phyloP scores from a whole-genome alignment of 2,888 invertebrate species.

The Euclidia mi region DNA sequence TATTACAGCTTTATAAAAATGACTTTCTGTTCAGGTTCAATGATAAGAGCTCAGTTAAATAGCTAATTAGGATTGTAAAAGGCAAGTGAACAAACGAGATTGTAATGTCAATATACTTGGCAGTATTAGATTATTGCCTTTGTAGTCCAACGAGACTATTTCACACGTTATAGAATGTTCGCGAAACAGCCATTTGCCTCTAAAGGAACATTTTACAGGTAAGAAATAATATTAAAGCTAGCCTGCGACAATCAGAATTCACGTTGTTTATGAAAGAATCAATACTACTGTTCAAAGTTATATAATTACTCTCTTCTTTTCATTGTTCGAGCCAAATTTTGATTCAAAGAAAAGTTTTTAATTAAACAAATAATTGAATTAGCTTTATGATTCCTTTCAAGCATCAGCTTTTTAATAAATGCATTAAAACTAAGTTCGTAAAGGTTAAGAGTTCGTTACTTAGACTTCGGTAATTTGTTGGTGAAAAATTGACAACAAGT shows the following conservation, averaged over 20 bases:
- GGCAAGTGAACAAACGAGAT: constrained; percentile 73
- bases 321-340: constrained; percentile 1
- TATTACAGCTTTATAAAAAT: constrained; percentile 46
- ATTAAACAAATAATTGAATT: constrained; percentile 4
- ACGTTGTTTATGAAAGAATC: constrained; percentile 28
- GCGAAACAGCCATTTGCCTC: constrained; percentile 19
- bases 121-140: constrained; percentile 58
- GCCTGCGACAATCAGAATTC: background rate
- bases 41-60: constrained; percentile 55
- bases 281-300: constrained; percentile 19
- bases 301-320: constrained; percentile 3
- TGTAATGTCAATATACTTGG: constrained; percentile 66
- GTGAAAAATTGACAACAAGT: too few relatives aligned
- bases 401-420: background rate
- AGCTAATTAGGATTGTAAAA: constrained; percentile 74
- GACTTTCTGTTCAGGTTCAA: constrained; percentile 51
- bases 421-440: background rate
- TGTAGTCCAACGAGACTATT: constrained; percentile 56
- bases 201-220: background rate
- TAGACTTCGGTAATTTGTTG: too few relatives aligned
- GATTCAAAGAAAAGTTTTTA: constrained; percentile 3
- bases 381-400: background rate
- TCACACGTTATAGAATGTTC: constrained; percentile 42
- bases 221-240: constrained; percentile 11
- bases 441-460: too few relatives aligned